phyloP scores from a whole-genome alignment of 2,113 vertebrate species.

The Thinocorus orbignyianus region DNA sequence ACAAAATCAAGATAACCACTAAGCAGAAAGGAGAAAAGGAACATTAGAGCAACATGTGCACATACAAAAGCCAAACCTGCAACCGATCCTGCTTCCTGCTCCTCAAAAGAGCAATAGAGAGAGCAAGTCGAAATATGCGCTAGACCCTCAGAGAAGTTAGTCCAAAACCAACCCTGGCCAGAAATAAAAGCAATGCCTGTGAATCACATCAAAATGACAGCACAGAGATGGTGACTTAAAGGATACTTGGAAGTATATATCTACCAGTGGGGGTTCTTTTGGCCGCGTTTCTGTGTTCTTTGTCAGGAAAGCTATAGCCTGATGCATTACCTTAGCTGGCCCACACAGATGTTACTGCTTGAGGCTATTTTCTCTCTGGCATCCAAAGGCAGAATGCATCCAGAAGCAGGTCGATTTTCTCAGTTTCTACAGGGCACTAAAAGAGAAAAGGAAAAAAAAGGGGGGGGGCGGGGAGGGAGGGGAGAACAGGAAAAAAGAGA shows the following conservation, averaged over 20 bases:
- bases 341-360: conserved; percentile 19
- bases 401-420: conserved; percentile 25
- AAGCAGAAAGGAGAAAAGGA: neutral
- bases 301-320: neutral
- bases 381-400: neutral
- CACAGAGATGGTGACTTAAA: neutral
- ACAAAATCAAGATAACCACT: neutral
- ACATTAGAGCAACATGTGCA: neutral
- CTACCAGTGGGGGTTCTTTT: conserved; percentile 6
- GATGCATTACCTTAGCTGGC: conserved; percentile 56
- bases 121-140: neutral
- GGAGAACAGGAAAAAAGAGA: neutral
- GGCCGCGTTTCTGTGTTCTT: neutral
- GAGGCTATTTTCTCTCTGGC: conserved; percentile 18
- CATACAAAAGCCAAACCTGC: neutral
- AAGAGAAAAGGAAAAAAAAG: too few relatives aligned
- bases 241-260: neutral
- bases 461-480: too few relatives aligned
- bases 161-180: neutral
- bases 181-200: conserved; percentile 8
- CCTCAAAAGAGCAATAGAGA: neutral
- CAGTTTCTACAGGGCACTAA: neutral
- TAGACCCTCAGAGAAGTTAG: neutral
- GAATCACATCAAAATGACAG: conserved; percentile 6
- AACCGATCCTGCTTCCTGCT: neutral